Percentiles rank a stretch among this genome's conserved stretches.
Evolutionary conservation across 2,113 vertebrate species (phyloP).

Genomic region (Xiphophorus maculatus): DNA sequence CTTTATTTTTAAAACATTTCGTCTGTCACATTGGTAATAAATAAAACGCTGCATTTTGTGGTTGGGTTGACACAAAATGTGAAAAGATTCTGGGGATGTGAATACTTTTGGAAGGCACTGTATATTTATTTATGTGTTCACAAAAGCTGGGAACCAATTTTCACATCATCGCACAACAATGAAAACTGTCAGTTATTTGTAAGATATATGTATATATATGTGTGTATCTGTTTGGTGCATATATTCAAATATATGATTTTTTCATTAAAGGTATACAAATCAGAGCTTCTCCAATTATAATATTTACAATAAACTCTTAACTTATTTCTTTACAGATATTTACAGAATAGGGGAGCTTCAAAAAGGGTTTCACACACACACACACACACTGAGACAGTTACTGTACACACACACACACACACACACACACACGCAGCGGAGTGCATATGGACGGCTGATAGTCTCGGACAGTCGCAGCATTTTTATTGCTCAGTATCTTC

Average conservation of each 20-base stretch:
- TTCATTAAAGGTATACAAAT: constrained; percentile 54
- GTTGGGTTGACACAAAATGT: neutral
- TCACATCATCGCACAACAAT: constrained; percentile 53
- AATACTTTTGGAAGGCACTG: neutral
- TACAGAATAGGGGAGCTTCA: constrained; percentile 66
- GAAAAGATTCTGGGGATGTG: neutral
- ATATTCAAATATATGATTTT: constrained; percentile 35
- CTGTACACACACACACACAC: constrained; percentile 30
- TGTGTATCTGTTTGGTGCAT: constrained; percentile 60
- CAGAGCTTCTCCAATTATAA: constrained; percentile 46
- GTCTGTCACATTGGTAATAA: neutral
- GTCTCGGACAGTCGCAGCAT: constrained; percentile 55
- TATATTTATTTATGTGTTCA: constrained; percentile 25
- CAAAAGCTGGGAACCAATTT: constrained; percentile 31
- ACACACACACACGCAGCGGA: constrained; percentile 28
- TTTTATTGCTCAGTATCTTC: constrained; percentile 65
- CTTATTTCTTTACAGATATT: constrained; percentile 63
- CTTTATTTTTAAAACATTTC: neutral
- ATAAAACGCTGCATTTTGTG: neutral
- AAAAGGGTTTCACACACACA: constrained; percentile 50
- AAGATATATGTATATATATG: constrained; percentile 29
- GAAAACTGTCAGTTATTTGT: constrained; percentile 44
- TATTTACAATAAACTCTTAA: constrained; percentile 57
- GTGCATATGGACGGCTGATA: constrained; percentile 39
- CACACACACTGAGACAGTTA: constrained; percentile 38